Conservation (phyloP, 1,140 invertebrate genomes). For the Manduca sexta region DNA sequence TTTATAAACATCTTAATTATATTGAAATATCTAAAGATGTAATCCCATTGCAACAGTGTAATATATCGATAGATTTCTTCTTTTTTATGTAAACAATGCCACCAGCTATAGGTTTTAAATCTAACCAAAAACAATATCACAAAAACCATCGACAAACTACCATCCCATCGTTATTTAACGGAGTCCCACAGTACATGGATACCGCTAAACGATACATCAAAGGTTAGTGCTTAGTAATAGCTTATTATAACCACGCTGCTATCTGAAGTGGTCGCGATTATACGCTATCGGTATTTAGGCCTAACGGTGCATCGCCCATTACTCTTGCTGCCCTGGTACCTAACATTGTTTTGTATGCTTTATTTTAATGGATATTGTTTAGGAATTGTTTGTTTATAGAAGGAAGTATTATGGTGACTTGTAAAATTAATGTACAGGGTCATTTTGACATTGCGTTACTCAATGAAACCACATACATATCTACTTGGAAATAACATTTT, state of each 20-base stretch:
- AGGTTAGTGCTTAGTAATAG: slow-evolving; percentile 47
- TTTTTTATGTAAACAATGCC: too few species aligned
- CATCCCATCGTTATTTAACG: slow-evolving; percentile 46
- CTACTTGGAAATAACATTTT: too few species aligned
- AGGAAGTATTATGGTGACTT: neutral
- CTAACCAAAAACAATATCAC: too few species aligned
- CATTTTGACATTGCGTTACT: too few species aligned
- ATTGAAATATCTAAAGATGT: too few species aligned
- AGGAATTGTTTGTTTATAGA: neutral
- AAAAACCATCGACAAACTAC: slow-evolving; percentile 22
- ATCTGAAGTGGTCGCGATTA: slow-evolving; percentile 41
- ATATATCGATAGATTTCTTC: too few species aligned
- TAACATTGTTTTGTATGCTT: too few species aligned
- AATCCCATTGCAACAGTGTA: too few species aligned
- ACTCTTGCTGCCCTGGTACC: slow-evolving; percentile 23
- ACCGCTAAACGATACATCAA: slow-evolving; percentile 64
- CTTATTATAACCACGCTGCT: slow-evolving; percentile 39
- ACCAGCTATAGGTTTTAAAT: too few species aligned
- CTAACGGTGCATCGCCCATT: slow-evolving; percentile 30
- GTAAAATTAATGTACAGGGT: too few species aligned
- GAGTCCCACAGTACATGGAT: slow-evolving; percentile 60
- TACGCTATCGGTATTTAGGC: slow-evolving; percentile 37
- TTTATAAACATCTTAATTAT: too few species aligned
- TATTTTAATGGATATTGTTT: neutral
- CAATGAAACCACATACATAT: too few species aligned